Evolutionary conservation across 2,113 vertebrate species (phyloP).

Genomic region (Zosterops japonicus): DNA sequence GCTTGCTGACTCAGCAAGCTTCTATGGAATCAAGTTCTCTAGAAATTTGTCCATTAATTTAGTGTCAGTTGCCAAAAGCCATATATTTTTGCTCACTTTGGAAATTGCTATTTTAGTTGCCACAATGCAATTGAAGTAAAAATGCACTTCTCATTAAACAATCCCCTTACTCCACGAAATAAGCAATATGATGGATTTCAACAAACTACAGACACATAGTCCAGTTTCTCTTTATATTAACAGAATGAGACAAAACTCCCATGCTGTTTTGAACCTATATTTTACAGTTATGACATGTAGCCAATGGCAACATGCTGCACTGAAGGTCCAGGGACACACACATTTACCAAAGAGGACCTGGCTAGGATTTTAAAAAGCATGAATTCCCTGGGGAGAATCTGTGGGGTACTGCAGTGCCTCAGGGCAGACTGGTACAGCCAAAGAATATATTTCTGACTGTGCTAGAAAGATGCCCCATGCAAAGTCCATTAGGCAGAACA

Average conservation of each 20-base stretch:
- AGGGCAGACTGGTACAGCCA: conserved; percentile 25
- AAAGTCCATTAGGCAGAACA: conserved; percentile 52
- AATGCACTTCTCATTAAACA: not conserved
- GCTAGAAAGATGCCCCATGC: conserved; percentile 43
- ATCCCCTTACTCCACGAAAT: not conserved
- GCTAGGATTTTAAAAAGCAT: not conserved
- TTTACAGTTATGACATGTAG: not conserved
- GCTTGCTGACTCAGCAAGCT: not conserved
- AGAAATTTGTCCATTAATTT: not conserved
- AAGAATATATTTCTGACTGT: conserved; percentile 51
- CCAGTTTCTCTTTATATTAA: not conserved
- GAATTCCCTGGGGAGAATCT: not conserved
- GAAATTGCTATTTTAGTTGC: not conserved
- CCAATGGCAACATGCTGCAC: not conserved
- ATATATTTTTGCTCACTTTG: not conserved
- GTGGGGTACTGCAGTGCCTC: not conserved
- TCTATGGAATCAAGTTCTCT: not conserved
- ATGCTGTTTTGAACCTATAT: not conserved
- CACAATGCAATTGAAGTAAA: not conserved
- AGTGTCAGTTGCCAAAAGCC: not conserved
- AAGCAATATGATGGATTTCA: not conserved
- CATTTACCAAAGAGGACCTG: not conserved
- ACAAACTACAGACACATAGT: not conserved
- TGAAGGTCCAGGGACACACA: not conserved
- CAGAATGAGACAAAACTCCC: not conserved